These are phyloP conservation scores for Campopleginae sp. DNA, from an alignment of 2,888 invertebrate genomes.

Conservation along the genomic window DNA sequence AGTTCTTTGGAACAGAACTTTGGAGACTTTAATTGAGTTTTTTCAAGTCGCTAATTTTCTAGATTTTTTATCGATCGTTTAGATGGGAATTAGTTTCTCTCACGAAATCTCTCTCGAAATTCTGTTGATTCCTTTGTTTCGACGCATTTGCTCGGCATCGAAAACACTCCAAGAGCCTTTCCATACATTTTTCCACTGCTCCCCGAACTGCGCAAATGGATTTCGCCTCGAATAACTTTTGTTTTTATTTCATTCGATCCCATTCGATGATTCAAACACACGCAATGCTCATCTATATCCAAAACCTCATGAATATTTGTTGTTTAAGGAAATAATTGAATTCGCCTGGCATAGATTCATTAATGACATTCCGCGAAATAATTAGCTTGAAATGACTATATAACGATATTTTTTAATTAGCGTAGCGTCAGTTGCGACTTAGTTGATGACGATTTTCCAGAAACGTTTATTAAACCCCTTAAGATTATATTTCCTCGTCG, in stretches of 20 bases:
- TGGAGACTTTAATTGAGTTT: neutral
- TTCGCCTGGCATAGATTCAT: neutral
- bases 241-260: neutral
- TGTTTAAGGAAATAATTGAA: neutral
- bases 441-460: neutral
- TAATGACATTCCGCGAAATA: conserved; percentile 62
- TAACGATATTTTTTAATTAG: neutral
- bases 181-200: neutral
- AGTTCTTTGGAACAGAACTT: neutral
- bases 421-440: neutral
- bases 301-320: neutral
- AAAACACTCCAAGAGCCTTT: neutral
- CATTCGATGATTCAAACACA: conserved; percentile 62
- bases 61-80: neutral
- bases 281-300: conserved; percentile 50
- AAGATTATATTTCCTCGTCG: neutral
- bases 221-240: neutral
- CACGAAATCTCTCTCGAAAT: neutral
- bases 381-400: neutral
- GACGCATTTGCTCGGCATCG: neutral
- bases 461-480: neutral
- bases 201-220: neutral
- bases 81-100: neutral
- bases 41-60: neutral
- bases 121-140: neutral